These are phyloP conservation scores for Strigamia transsilvanica DNA, from an alignment of 2,888 invertebrate genomes.

Conservation along the genomic window DNA sequence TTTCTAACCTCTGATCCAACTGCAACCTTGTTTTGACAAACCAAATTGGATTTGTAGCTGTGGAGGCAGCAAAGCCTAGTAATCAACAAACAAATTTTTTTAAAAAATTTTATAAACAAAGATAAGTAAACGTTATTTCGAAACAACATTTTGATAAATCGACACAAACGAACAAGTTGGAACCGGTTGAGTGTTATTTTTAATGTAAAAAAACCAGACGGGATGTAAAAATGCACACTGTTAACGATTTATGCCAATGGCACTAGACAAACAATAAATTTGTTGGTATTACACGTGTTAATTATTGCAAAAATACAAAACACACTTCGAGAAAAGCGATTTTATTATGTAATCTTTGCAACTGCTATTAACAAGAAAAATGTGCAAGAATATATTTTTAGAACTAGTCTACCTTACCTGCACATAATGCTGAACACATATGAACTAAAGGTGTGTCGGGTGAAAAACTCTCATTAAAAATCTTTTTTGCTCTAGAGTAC, in stretches of 20 bases:
- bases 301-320: neutral
- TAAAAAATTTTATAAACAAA: neutral
- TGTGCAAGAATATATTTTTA: no score
- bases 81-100: constrained; percentile 49
- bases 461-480: constrained; percentile 73
- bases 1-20: constrained; percentile 80
- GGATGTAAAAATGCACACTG: neutral
- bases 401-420: constrained; percentile 74
- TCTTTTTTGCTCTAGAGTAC: constrained; percentile 91
- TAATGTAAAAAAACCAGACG: constrained; percentile 1
- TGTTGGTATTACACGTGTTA: neutral
- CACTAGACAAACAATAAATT: constrained; percentile 4
- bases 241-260: neutral
- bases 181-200: neutral
- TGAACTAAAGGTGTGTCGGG: constrained; percentile 92
- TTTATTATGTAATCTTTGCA: neutral
- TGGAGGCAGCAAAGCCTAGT: constrained; percentile 92
- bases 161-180: neutral
- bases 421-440: constrained; percentile 92
- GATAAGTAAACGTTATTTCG: neutral
- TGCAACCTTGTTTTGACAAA: constrained; percentile 98
- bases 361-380: neutral
- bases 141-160: neutral
- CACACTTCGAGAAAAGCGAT: no score
- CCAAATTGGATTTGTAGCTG: constrained; percentile 99